phyloP scores from a whole-genome alignment of 1,140 invertebrate genomes.

The Trichoplusia ni region DNA sequence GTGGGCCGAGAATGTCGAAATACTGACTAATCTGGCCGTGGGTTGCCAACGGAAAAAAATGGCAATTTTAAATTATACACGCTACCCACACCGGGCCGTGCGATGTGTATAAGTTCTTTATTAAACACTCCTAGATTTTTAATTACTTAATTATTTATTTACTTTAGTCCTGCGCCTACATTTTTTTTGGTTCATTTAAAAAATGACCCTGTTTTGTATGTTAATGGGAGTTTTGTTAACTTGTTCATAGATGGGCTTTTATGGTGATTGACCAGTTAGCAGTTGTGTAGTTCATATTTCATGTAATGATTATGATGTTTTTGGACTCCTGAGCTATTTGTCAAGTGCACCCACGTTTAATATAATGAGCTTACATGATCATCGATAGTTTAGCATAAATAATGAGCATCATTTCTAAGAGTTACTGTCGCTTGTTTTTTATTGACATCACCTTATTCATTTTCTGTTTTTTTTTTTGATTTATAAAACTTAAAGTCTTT shows the following conservation, averaged over 20 bases:
- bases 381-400: conserved; percentile 9
- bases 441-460: not conserved
- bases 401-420: conserved; percentile 10
- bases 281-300: conserved; percentile 52
- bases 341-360: conserved; percentile 4
- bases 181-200: conserved; percentile 13
- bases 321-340: conserved; percentile 44
- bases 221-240: conserved; percentile 12
- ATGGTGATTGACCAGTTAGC: conserved; percentile 45
- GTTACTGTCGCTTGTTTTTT: not conserved
- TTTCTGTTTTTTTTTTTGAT: not conserved
- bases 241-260: conserved; percentile 35
- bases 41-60: conserved; percentile 72
- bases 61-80: conserved; percentile 79
- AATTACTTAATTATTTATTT: conserved; percentile 72
- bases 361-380: conserved; percentile 15
- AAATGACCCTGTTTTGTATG: not conserved
- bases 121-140: conserved; percentile 64
- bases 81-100: conserved; percentile 63
- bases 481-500: too few species aligned
- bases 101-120: conserved; percentile 59
- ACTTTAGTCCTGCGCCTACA: conserved; percentile 20
- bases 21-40: conserved; percentile 76
- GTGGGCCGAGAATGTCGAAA: conserved; percentile 74
- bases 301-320: conserved; percentile 44